phyloP scores from a whole-genome alignment of 1,140 invertebrate species.

The Lordiphosa collinella region DNA sequence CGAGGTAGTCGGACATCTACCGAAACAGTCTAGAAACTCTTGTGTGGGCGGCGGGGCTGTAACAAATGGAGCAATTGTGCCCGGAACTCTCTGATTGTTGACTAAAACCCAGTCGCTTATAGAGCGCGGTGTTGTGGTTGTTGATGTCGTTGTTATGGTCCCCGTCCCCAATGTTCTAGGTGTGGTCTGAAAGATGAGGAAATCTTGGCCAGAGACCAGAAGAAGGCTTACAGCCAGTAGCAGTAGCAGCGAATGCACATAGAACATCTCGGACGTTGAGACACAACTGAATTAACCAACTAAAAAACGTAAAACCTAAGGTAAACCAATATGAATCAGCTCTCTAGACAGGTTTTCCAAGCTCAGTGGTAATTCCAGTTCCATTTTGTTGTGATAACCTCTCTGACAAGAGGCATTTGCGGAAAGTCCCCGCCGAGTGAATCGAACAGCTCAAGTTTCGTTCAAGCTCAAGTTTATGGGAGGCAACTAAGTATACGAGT shows the following conservation, averaged over 20 bases:
- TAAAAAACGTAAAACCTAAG: neutral
- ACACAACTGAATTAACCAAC: neutral
- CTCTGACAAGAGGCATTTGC: neutral
- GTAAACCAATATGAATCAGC: conserved; percentile 3
- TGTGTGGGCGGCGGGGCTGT: conserved; percentile 47
- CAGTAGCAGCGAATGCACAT: neutral
- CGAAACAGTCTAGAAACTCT: conserved; percentile 77
- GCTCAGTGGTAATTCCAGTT: conserved; percentile 33
- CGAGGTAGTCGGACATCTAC: conserved; percentile 80
- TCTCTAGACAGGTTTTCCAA: conserved; percentile 32
- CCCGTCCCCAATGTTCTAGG: neutral
- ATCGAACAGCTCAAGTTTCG: neutral
- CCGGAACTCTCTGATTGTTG: conserved; percentile 48
- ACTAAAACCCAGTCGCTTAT: conserved; percentile 48
- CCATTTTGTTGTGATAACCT: conserved; percentile 1
- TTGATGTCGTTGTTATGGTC: neutral
- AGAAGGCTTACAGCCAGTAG: conserved; percentile 3
- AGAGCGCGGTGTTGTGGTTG: conserved; percentile 8
- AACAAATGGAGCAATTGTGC: conserved; percentile 50
- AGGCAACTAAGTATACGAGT: neutral
- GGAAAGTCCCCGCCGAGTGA: neutral
- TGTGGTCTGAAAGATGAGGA: conserved; percentile 29
- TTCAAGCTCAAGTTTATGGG: too few relatives aligned
- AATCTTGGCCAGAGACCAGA: conserved; percentile 16
- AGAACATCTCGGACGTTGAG: conserved; percentile 15